Conservation (phyloP, 2,888 invertebrate species). For the Heteromurus nitidus region DNA sequence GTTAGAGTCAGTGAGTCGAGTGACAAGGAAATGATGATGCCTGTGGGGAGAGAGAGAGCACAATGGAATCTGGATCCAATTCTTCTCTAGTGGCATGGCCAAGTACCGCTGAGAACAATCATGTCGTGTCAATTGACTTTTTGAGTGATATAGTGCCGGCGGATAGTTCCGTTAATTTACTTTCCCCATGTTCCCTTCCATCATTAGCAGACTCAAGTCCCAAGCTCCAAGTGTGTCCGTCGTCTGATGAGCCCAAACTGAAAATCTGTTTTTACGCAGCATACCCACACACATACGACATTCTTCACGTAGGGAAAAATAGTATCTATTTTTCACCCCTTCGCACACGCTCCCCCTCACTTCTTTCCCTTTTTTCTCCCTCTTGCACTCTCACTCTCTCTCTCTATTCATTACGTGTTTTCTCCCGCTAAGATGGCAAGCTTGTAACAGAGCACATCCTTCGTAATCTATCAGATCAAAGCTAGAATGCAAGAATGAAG, state of each 20-base stretch:
- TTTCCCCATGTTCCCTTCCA: slow-evolving; percentile 11
- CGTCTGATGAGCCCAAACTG: background rate
- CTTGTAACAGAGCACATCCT: background rate
- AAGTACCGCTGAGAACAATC: slow-evolving; percentile 23
- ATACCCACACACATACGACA: background rate
- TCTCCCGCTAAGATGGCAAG: too few species aligned
- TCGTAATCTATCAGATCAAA: background rate
- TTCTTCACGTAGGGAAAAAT: too few species aligned
- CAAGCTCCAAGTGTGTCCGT: background rate
- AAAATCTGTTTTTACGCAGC: background rate
- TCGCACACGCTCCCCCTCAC: background rate
- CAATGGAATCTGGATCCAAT: background rate
- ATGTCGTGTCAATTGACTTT: slow-evolving; percentile 36
- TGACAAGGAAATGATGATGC: background rate
- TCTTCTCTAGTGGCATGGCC: slow-evolving; percentile 10
- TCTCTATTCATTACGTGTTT: too few species aligned
- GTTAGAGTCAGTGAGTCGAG: too few species aligned
- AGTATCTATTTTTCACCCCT: background rate
- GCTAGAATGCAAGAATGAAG: background rate
- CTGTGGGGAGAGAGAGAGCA: background rate
- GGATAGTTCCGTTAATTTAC: slow-evolving; percentile 16
- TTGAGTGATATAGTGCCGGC: slow-evolving; percentile 19
- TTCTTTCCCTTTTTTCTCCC: background rate
- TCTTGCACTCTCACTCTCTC: background rate
- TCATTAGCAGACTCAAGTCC: slow-evolving; percentile 13